Conservation (phyloP, 2,113 vertebrate genomes). For the Axis porcinus region DNA sequence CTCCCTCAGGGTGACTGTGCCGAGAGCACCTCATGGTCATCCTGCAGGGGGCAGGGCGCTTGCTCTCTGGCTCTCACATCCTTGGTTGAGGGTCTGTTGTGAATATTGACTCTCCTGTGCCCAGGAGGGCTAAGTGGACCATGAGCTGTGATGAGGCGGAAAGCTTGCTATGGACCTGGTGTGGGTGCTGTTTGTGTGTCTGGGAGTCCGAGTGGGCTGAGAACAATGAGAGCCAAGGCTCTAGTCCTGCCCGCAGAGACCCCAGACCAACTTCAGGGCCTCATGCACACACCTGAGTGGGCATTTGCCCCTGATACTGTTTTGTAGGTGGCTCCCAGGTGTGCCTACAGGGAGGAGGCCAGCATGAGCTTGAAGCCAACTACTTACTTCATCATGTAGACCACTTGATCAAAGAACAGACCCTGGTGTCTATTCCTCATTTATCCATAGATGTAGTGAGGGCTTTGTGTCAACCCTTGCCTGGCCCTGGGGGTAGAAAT, state of each 20-base stretch:
- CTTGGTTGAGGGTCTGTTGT: background rate
- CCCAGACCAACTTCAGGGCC: background rate
- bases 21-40: rapidly evolving
- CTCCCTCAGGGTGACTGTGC: background rate
- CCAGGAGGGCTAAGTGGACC: background rate
- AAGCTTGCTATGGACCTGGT: background rate
- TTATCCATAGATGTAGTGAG: background rate
- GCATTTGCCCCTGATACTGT: no score
- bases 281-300: background rate
- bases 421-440: background rate
- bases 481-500: background rate
- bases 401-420: background rate
- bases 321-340: background rate
- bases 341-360: background rate
- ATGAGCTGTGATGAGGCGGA: rapidly evolving
- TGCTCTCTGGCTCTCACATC: background rate
- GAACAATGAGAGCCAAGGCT: background rate
- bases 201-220: rapidly evolving
- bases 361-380: background rate
- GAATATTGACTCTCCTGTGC: background rate
- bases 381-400: background rate
- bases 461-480: background rate
- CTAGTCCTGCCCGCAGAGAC: background rate
- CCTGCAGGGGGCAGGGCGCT: rapidly evolving
- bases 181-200: background rate